These are phyloP conservation scores for Malurus elegans DNA, from an alignment of 2,113 vertebrate genomes.

Conservation along the genomic window DNA sequence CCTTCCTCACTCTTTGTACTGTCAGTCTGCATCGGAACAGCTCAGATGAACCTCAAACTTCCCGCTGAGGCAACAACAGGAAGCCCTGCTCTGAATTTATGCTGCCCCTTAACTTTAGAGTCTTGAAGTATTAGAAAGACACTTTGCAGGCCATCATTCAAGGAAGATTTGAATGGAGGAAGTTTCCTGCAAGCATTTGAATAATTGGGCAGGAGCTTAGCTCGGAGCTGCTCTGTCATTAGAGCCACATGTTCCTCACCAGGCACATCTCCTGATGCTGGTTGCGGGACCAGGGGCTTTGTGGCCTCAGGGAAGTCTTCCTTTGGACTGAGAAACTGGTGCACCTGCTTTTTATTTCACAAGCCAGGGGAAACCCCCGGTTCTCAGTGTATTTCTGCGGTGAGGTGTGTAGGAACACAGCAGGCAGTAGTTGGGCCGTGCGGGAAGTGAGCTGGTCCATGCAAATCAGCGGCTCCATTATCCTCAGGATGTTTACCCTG, in stretches of 20 bases:
- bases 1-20: background rate
- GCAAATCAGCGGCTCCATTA: background rate
- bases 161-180: background rate
- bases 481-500: background rate
- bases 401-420: background rate
- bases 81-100: background rate
- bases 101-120: background rate
- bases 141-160: background rate
- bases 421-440: background rate
- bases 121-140: background rate
- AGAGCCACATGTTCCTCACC: background rate
- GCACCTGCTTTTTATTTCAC: background rate
- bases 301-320: background rate
- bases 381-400: fast-evolving
- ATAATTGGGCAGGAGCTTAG: background rate
- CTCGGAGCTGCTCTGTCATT: background rate
- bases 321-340: background rate
- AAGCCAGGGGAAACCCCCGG: background rate
- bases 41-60: background rate
- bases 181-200: background rate
- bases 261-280: background rate
- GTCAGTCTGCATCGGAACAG: background rate
- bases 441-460: background rate
- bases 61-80: background rate
- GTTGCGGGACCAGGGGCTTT: background rate